Evolutionary conservation across 2,888 invertebrate species (phyloP).

Genomic region (Lingula anatina): DNA sequence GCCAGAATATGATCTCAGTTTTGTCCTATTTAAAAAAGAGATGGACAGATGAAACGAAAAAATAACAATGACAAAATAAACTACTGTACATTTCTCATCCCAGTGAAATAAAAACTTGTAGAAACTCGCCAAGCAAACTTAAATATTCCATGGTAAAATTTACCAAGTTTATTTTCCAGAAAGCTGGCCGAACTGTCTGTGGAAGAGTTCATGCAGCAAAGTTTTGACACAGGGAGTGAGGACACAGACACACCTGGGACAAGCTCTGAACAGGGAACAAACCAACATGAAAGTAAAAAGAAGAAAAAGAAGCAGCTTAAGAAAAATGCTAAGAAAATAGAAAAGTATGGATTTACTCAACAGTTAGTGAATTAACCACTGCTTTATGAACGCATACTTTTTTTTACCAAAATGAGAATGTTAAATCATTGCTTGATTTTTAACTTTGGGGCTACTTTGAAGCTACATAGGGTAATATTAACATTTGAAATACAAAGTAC

Average conservation of each 20-base stretch:
- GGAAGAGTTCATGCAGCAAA: slow-evolving; percentile 26
- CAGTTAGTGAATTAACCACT: no score
- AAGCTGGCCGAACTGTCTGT: slow-evolving; percentile 24
- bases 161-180: slow-evolving; percentile 11
- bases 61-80: slow-evolving; percentile 5
- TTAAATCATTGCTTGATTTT: no score
- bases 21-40: no score
- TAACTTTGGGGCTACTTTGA: no score
- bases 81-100: slow-evolving; percentile 18
- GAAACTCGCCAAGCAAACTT: neutral
- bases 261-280: slow-evolving; percentile 6
- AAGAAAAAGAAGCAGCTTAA: neutral
- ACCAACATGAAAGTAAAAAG: slow-evolving; percentile 8
- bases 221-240: slow-evolving; percentile 14
- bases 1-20: no score
- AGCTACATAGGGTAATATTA: no score
- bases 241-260: slow-evolving; percentile 11
- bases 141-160: neutral
- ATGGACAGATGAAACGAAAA: neutral
- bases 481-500: no score
- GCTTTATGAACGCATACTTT: no score
- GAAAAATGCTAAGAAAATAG: no score
- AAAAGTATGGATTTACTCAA: no score
- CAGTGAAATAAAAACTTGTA: slow-evolving; percentile 11
- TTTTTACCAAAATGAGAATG: no score